These are phyloP conservation scores for Caenorhabditis plicata DNA, from an alignment of 2,888 invertebrate genomes.

Conservation along the genomic window DNA sequence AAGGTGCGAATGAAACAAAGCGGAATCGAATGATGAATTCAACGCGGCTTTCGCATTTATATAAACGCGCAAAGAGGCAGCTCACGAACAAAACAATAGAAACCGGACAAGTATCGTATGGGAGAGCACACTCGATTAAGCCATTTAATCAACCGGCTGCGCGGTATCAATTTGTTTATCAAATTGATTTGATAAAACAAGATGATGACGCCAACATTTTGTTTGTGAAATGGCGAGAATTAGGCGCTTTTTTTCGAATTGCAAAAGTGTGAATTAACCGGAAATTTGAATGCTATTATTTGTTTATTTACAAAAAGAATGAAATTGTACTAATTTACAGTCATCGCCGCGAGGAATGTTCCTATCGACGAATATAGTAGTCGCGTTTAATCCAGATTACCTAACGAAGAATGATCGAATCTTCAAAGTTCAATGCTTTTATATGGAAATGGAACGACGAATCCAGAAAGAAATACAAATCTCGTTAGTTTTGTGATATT, in stretches of 20 bases:
- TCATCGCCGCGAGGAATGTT: conserved; percentile 57
- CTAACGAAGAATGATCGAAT: conserved; percentile 61
- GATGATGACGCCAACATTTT: neutral
- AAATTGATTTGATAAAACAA: neutral
- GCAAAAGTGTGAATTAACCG: neutral
- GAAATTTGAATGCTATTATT: neutral
- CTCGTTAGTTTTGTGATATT: conserved; percentile 38
- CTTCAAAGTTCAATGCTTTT: conserved; percentile 62
- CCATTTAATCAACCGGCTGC: conserved; percentile 11
- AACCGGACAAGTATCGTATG: conserved; percentile 33
- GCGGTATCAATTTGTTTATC: conserved; percentile 17
- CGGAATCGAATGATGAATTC: conserved; percentile 11
- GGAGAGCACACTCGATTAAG: conserved; percentile 19
- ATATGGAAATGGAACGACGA: conserved; percentile 62
- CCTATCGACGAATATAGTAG: conserved; percentile 53
- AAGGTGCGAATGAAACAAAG: conserved; percentile 1
- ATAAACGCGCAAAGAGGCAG: conserved; percentile 36
- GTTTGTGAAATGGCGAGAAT: too few relatives aligned
- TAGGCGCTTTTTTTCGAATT: neutral
- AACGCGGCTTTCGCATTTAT: conserved; percentile 16
- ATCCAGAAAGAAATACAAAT: conserved; percentile 57
- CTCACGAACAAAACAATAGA: conserved; percentile 37
- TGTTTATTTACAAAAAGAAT: neutral
- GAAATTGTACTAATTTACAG: conserved; percentile 22
- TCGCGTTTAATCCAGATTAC: conserved; percentile 62